phyloP scores from a whole-genome alignment of 2,113 vertebrate species.

The Neotragus pygmaeus region DNA sequence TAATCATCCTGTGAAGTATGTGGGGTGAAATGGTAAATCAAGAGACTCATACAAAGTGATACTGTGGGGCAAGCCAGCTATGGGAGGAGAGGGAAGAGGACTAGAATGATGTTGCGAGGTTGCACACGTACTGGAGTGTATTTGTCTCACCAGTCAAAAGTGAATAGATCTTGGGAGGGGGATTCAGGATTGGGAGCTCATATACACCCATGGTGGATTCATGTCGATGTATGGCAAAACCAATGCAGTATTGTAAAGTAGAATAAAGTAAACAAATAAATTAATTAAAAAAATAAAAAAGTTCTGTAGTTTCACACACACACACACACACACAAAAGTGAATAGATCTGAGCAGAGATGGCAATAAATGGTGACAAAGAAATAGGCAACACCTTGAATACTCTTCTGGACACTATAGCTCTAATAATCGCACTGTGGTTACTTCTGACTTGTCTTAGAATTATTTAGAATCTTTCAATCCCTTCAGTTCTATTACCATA shows the following conservation, averaged over 20 bases:
- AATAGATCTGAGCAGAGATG: not conserved
- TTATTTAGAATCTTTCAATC: not conserved
- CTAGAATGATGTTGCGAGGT: not conserved
- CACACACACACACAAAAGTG: too few relatives aligned
- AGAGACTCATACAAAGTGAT: not conserved
- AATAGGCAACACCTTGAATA: not conserved
- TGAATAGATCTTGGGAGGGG: not conserved
- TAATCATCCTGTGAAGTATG: not conserved
- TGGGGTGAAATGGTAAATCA: not conserved
- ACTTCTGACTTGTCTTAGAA: not conserved
- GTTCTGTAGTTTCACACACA: too few relatives aligned
- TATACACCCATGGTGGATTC: too few relatives aligned
- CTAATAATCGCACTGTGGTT: not conserved
- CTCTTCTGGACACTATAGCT: not conserved
- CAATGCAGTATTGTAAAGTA: too few relatives aligned
- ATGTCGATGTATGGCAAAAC: too few relatives aligned
- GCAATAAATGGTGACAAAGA: not conserved
- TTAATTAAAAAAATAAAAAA: too few relatives aligned
- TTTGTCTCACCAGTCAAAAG: not conserved
- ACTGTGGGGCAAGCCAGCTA: not conserved
- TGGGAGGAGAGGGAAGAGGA: not conserved
- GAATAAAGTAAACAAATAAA: too few relatives aligned
- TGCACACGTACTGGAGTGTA: not conserved
- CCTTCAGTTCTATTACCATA: not conserved
- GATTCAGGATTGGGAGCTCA: too few relatives aligned